These are phyloP conservation scores for Elysia chlorotica DNA, from an alignment of 1,140 invertebrate genomes.

Conservation along the genomic window DNA sequence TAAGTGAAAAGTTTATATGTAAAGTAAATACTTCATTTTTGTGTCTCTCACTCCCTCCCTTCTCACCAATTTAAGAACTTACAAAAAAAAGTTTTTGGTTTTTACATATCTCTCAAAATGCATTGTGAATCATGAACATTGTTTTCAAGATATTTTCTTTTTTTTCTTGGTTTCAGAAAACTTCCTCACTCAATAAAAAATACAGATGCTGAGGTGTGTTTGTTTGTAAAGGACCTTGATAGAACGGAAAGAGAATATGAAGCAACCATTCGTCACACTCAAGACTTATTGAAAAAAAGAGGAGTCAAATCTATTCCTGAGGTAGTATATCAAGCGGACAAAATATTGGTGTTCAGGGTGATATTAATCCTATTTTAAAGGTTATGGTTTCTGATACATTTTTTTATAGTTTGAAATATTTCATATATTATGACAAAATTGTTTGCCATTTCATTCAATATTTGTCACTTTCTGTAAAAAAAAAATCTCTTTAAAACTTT, in stretches of 20 bases:
- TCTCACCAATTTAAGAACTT: background rate
- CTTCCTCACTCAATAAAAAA: slow-evolving; percentile 35
- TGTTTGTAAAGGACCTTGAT: slow-evolving; percentile 60
- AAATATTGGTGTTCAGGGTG: no score
- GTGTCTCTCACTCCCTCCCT: background rate
- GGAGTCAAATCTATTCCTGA: slow-evolving; percentile 38
- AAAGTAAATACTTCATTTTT: no score
- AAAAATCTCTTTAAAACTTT: no score
- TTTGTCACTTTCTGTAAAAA: no score
- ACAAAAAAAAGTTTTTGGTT: background rate
- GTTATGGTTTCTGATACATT: background rate
- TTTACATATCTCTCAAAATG: no score
- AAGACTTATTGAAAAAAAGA: slow-evolving; percentile 43
- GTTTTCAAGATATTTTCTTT: background rate
- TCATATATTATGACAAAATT: background rate
- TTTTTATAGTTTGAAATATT: no score
- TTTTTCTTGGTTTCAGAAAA: slow-evolving; percentile 35
- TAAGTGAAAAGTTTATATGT: no score
- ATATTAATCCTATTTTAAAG: background rate
- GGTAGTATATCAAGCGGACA: no score
- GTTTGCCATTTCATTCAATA: no score
- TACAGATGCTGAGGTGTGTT: slow-evolving; percentile 44
- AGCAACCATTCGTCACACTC: slow-evolving; percentile 43
- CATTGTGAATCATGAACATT: no score
- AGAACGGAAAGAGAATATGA: slow-evolving; percentile 52